A percentile compares a stretch with the other conserved stretches of the same genome.
These are phyloP conservation scores for Diaprepes abbreviatus DNA, from an alignment of 2,888 invertebrate genomes.

Conservation along the genomic window DNA sequence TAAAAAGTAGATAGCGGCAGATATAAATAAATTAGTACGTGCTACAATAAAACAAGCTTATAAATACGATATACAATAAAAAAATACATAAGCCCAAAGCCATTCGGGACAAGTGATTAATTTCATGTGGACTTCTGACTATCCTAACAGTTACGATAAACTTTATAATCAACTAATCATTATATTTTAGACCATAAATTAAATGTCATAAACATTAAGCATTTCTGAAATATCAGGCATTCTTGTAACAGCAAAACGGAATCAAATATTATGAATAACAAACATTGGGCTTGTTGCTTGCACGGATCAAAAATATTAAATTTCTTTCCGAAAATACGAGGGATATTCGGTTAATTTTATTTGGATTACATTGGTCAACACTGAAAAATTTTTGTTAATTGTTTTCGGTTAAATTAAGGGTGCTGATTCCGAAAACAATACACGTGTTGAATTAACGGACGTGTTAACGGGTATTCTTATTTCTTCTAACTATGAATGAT, in stretches of 20 bases:
- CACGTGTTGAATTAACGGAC: too few relatives aligned
- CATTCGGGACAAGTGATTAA: slow-evolving; percentile 8
- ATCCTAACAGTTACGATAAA: slow-evolving; percentile 11
- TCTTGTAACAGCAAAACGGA: background rate
- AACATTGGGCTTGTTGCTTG: background rate
- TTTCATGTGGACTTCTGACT: slow-evolving; percentile 6
- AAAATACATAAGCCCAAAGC: background rate
- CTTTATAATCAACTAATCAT: slow-evolving; percentile 14
- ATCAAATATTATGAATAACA: slow-evolving; percentile 1
- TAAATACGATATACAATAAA: background rate
- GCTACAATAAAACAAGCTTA: background rate
- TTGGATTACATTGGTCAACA: too few relatives aligned
- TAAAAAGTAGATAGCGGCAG: too few relatives aligned
- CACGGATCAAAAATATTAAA: too few relatives aligned
- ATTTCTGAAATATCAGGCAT: slow-evolving; percentile 6
- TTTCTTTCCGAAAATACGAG: too few relatives aligned
- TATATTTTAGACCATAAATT: slow-evolving; percentile 14
- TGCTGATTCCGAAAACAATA: too few relatives aligned
- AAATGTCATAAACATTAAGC: background rate
- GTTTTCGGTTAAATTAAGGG: too few relatives aligned
- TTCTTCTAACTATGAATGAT: too few relatives aligned
- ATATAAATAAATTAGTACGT: background rate
- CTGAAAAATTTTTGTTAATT: too few relatives aligned
- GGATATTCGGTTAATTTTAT: too few relatives aligned
- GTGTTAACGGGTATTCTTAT: too few relatives aligned